Base-by-base conservation (phyloP, 2,888 invertebrate species). In the Eupelmus urozonus region DNA sequence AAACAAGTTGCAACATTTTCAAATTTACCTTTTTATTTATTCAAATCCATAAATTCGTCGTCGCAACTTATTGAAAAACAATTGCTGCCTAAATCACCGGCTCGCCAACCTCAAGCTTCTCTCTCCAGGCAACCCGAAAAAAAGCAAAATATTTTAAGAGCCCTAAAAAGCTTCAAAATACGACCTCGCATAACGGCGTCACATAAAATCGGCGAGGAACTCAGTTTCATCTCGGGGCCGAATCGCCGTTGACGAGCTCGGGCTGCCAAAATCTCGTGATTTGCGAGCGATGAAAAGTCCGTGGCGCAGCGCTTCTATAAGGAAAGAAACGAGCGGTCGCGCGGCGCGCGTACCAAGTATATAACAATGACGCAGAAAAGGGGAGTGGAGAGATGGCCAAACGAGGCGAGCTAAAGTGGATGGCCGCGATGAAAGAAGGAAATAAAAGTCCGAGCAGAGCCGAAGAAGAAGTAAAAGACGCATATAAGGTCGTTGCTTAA, bases 251-350 rank as follows among this genome's bases (percentile, higher is more conserved):
- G 34, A 34, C 9, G 3, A 5, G 67, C 40, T 20, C 9, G 3
- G 3, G 67, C 40, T 20, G 66, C 59, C 29, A 60, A 71, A 71
- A 71, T 59, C 60, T 18, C 29, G 34, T 60, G 71, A 71, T 71
- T 71, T 71, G 71, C 70, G 70, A 70, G 40, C 55, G 67, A 55
- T 51, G 65, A 66, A 66, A 66, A 66, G 51, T 49, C 53, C 65
- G 5, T 42, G 4, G 5, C 34, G 9, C 5, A 34, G 9, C 34
- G 34, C 3, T n/a, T n/a, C n/a, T n/a, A n/a, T n/a, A n/a, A n/a
- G n/a, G n/a, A n/a, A n/a, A n/a, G n/a, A n/a, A n/a, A n/a, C n/a
- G n/a, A n/a, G n/a, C n/a, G n/a, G n/a, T n/a, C n/a, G n/a, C n/a
- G n/a, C n/a, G n/a, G n/a, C n/a, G n/a, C n/a, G n/a, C 34, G 9